phyloP scores from a whole-genome alignment of 2,888 invertebrate species.

The Lepidocyrtinus sp. region DNA sequence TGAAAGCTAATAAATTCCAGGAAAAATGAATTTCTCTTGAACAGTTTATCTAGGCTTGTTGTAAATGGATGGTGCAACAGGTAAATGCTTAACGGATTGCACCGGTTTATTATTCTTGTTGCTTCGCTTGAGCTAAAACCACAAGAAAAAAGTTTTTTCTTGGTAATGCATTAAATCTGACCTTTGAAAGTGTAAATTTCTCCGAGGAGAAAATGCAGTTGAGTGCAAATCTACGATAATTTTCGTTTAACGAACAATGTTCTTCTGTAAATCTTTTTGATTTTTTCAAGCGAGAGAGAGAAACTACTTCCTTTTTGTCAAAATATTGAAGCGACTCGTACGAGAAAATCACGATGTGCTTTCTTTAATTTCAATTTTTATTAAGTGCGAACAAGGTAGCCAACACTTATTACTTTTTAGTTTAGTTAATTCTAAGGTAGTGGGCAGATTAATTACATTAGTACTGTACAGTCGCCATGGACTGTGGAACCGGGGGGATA shows the following conservation, averaged over 20 bases:
- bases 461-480: too few relatives aligned
- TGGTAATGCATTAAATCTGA: neutral
- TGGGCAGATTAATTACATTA: too few relatives aligned
- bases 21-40: too few relatives aligned
- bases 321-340: neutral
- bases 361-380: neutral
- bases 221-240: conserved; percentile 1
- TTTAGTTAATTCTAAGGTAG: neutral
- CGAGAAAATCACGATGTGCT: conserved; percentile 13
- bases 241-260: conserved; percentile 13
- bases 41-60: too few relatives aligned
- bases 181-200: neutral
- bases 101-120: neutral
- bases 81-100: neutral
- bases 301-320: neutral
- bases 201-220: neutral
- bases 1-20: neutral
- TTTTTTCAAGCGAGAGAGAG: neutral
- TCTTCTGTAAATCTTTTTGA: neutral
- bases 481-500: neutral
- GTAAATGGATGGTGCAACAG: conserved; percentile 14
- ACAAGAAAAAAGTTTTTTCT: neutral
- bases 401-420: neutral
- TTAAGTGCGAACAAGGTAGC: conserved; percentile 1
- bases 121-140: neutral